A percentile compares a stretch with the other conserved stretches of the same genome.
Conservation (phyloP, 2,113 vertebrate genomes). For the Zeus faber region DNA sequence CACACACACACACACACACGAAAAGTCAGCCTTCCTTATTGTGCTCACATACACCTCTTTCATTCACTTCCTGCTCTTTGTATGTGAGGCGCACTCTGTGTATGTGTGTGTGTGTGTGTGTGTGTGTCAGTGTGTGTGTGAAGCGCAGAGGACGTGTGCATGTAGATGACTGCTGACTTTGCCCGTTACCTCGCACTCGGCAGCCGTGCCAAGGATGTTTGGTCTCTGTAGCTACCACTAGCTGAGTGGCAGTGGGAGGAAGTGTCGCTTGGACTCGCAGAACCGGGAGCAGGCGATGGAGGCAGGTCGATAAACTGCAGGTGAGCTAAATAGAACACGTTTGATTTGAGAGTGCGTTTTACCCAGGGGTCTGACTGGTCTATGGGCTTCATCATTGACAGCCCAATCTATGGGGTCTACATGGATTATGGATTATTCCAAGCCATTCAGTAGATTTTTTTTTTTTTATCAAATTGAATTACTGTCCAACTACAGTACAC, state of each 20-base stretch:
- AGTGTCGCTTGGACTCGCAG: background rate
- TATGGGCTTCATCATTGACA: too few relatives aligned
- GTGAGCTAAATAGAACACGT: background rate
- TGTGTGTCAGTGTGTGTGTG: slow-evolving; percentile 1
- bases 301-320: background rate
- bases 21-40: background rate
- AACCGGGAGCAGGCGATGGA: background rate
- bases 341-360: background rate
- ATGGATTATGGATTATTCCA: too few relatives aligned
- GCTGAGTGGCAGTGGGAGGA: background rate
- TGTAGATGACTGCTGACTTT: background rate
- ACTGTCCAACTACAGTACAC: too few relatives aligned
- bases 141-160: background rate
- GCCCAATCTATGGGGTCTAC: too few relatives aligned
- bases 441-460: too few relatives aligned
- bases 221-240: background rate
- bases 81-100: background rate
- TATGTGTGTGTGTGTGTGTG: background rate
- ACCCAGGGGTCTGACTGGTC: too few relatives aligned
- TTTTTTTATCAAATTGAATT: too few relatives aligned
- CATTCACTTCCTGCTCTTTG: background rate
- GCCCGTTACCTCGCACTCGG: background rate
- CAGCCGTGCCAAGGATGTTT: background rate
- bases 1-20: background rate
- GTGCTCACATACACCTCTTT: background rate